A percentile compares a stretch with the other conserved stretches of the same genome.
phyloP scores from a whole-genome alignment of 2,797 vertebrate species.

The Silurus lanzhouensis region DNA sequence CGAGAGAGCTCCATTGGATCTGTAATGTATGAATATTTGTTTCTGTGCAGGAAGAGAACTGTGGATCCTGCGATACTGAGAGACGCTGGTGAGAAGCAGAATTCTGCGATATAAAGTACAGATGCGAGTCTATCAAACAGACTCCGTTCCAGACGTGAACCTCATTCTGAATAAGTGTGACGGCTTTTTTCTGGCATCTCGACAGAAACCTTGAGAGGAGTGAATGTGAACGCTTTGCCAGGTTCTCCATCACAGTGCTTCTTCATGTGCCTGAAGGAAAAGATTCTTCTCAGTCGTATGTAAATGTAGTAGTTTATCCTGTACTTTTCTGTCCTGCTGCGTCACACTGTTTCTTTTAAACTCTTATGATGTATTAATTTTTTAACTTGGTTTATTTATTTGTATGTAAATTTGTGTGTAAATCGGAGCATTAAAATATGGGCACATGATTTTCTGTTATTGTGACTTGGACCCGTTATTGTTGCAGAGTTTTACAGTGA shows the following conservation, averaged over 20 bases:
- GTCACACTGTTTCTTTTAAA: slow-evolving; percentile 19
- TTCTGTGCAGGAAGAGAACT: slow-evolving; percentile 68
- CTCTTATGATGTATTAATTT: neutral
- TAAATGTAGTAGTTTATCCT: slow-evolving; percentile 14
- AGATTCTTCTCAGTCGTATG: slow-evolving; percentile 66
- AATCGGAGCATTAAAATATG: slow-evolving; percentile 15
- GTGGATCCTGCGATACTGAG: slow-evolving; percentile 67
- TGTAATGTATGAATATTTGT: neutral
- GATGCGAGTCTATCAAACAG: slow-evolving; percentile 42
- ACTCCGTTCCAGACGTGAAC: slow-evolving; percentile 57
- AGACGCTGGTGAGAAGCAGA: slow-evolving; percentile 71
- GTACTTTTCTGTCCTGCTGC: neutral
- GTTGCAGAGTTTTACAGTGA: neutral
- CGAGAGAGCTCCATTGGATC: too few species aligned
- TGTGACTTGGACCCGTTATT: neutral
- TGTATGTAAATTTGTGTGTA: neutral
- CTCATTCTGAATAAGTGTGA: slow-evolving; percentile 51
- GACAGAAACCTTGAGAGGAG: slow-evolving; percentile 53
- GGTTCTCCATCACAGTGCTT: slow-evolving; percentile 71
- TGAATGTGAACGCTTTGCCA: slow-evolving; percentile 62
- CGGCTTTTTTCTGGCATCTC: slow-evolving; percentile 55
- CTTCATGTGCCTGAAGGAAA: slow-evolving; percentile 71
- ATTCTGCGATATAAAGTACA: slow-evolving; percentile 69
- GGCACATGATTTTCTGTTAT: slow-evolving; percentile 7
- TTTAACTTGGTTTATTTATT: slow-evolving; percentile 1